Percentiles rank a stretch among this genome's conserved stretches.
phyloP scores from a whole-genome alignment of 2,113 vertebrate genomes.

The Callipepla californica region DNA sequence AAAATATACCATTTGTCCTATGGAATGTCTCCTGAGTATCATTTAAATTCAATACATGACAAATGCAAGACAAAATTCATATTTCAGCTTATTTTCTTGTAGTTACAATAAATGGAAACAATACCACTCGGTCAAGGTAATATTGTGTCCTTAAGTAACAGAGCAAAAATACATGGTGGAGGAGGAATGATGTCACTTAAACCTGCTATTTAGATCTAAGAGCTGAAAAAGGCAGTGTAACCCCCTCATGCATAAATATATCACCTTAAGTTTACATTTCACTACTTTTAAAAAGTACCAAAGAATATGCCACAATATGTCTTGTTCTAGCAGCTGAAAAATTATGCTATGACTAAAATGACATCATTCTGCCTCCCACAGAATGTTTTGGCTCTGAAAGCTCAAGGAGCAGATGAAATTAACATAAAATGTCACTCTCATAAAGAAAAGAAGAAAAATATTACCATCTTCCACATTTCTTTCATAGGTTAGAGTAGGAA shows the following conservation, averaged over 20 bases:
- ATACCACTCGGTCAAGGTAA: conserved; percentile 1
- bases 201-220: conserved; percentile 49
- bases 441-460: conserved; percentile 72
- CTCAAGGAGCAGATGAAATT: conserved; percentile 80
- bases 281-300: conserved; percentile 77
- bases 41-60: conserved; percentile 12
- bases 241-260: conserved; percentile 74
- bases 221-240: conserved; percentile 74
- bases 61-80: not conserved
- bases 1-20: not conserved
- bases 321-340: conserved; percentile 82
- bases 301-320: conserved; percentile 84
- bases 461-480: conserved; percentile 72
- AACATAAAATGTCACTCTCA: conserved; percentile 79
- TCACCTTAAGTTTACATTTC: conserved; percentile 79
- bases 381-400: conserved; percentile 76
- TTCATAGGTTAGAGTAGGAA: conserved; percentile 69
- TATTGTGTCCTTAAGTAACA: not conserved
- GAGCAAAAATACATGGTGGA: conserved; percentile 56
- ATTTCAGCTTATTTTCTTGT: not conserved
- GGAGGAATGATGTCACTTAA: conserved; percentile 58
- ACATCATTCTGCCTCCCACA: conserved; percentile 83
- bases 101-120: not conserved
- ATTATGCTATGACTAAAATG: conserved; percentile 81
- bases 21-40: not conserved